phyloP scores from a whole-genome alignment of 2,113 vertebrate species.

The Cacatua alba region DNA sequence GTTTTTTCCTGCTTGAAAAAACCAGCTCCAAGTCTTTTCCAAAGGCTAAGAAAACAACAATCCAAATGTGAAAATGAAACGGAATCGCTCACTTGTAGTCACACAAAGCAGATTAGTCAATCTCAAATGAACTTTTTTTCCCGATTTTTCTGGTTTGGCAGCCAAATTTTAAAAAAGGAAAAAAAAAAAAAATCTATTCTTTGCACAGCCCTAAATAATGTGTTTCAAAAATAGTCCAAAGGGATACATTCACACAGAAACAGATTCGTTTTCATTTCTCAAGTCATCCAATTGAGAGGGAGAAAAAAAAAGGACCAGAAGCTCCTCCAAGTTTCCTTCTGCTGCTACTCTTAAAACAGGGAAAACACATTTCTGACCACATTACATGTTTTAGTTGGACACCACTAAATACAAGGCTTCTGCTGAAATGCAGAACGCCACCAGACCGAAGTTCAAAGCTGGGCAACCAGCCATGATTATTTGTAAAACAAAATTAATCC shows the following conservation, averaged over 20 bases:
- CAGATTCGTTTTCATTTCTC: conserved; percentile 30
- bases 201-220: conserved; percentile 2
- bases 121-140: background rate
- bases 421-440: conserved; percentile 34
- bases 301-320: conserved; percentile 20
- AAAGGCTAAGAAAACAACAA: background rate
- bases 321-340: conserved; percentile 62
- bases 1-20: background rate
- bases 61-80: conserved; percentile 7
- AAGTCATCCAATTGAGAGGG: background rate
- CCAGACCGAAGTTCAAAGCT: background rate
- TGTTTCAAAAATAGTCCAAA: conserved; percentile 35
- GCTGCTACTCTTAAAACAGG: conserved; percentile 43
- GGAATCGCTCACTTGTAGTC: background rate
- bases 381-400: conserved; percentile 74
- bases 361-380: conserved; percentile 67
- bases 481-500: conserved; percentile 43
- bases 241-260: conserved; percentile 25
- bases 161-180: background rate
- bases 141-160: background rate
- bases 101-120: background rate
- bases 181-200: background rate
- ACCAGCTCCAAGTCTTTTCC: background rate
- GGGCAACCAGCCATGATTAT: conserved; percentile 25
- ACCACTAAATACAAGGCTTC: conserved; percentile 6